Evolutionary conservation across 2,113 vertebrate genomes (phyloP).

Genomic region (Hippocampus zosterae): DNA sequence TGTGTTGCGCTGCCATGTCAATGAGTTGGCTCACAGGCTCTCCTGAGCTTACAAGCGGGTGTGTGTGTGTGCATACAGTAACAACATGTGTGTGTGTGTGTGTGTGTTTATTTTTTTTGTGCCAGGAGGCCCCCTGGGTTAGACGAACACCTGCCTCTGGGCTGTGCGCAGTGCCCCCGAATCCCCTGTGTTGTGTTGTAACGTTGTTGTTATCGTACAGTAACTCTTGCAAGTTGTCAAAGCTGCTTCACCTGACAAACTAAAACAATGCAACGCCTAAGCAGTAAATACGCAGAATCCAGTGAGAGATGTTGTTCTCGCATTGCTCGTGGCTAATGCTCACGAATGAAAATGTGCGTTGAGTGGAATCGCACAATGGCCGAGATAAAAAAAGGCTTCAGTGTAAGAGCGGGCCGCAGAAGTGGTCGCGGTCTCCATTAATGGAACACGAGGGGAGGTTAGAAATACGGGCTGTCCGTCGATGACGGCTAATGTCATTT

Average conservation of each 20-base stretch:
- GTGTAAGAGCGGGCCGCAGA: constrained; percentile 59
- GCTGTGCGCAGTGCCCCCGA: constrained; percentile 32
- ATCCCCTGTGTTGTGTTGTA: constrained; percentile 38
- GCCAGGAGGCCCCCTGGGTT: constrained; percentile 52
- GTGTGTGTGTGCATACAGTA: constrained; percentile 24
- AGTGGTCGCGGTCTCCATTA: constrained; percentile 59
- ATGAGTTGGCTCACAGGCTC: constrained; percentile 57
- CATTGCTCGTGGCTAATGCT: too few relatives aligned
- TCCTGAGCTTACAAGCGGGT: constrained; percentile 22
- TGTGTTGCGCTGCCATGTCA: constrained; percentile 51
- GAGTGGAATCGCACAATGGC: constrained; percentile 70
- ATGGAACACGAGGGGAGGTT: constrained; percentile 51
- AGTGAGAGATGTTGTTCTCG: not conserved
- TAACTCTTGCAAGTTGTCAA: constrained; percentile 32
- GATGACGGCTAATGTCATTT: constrained; percentile 27
- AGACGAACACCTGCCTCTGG: constrained; percentile 60
- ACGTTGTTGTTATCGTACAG: constrained; percentile 58
- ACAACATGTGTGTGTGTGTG: constrained; percentile 11
- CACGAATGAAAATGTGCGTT: constrained; percentile 8
- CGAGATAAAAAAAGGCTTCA: constrained; percentile 63
- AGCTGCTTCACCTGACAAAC: constrained; percentile 2
- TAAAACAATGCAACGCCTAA: not conserved
- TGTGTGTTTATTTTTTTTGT: not conserved
- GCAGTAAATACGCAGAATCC: not conserved
- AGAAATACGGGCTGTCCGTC: constrained; percentile 30